A percentile compares a stretch with the other conserved stretches of the same genome.
Evolutionary conservation across 2,797 vertebrate genomes (phyloP).

Genomic region (Vireo griseus): DNA sequence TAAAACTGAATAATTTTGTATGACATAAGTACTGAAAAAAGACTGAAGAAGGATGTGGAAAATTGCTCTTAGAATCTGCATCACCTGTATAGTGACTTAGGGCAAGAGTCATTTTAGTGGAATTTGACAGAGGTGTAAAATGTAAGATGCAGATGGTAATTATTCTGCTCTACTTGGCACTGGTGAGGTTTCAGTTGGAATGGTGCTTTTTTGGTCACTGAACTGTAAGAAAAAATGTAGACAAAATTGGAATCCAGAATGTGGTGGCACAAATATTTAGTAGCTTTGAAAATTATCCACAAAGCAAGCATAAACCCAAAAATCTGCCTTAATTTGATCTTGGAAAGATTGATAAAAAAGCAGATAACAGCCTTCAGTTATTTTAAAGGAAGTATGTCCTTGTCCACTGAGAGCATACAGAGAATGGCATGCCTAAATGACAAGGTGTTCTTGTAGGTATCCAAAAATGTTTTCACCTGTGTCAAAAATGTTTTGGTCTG

Average conservation of each 20-base stretch:
- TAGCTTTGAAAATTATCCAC: neutral
- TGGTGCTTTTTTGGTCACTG: neutral
- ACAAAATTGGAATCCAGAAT: neutral
- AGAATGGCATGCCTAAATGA: neutral
- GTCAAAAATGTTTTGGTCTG: neutral
- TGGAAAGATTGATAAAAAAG: neutral
- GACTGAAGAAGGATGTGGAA: neutral
- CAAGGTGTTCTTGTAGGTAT: neutral
- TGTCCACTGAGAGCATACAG: neutral
- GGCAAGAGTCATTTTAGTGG: neutral
- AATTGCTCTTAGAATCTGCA: neutral
- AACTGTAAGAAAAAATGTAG: neutral
- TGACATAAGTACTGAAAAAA: neutral
- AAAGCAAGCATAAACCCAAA: neutral
- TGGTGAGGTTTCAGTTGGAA: constrained; percentile 13
- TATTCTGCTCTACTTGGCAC: constrained; percentile 48
- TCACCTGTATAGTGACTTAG: neutral
- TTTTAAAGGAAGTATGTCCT: neutral
- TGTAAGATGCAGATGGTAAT: constrained; percentile 25
- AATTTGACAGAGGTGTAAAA: constrained; percentile 41
- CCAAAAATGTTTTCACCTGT: neutral
- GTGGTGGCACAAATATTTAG: neutral
- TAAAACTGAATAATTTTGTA: neutral
- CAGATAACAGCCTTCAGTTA: neutral
- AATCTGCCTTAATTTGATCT: neutral